These are phyloP conservation scores for Penaeus japonicus DNA, from an alignment of 1,140 invertebrate genomes.

Conservation along the genomic window DNA sequence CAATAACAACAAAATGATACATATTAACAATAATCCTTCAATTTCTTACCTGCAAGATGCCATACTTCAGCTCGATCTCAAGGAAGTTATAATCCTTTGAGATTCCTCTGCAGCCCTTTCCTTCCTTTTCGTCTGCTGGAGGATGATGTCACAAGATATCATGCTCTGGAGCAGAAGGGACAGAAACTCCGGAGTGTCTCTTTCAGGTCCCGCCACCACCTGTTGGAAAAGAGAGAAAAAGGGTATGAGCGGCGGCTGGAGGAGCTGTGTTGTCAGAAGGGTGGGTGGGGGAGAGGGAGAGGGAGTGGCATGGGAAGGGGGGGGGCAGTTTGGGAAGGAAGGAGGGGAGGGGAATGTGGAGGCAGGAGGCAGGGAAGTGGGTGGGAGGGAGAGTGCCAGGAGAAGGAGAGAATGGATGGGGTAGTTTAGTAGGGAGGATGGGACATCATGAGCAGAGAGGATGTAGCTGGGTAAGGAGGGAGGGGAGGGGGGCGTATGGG, in stretches of 20 bases:
- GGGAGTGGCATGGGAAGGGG: no score
- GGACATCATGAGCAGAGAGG: no score
- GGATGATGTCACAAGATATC: conserved; percentile 88
- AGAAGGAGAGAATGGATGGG: neutral
- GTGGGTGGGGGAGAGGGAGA: no score
- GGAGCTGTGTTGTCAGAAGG: neutral
- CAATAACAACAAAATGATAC: neutral
- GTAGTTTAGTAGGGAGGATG: no score
- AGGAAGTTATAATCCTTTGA: conserved; percentile 81
- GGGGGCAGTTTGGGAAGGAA: no score
- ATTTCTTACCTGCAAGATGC: conserved; percentile 82
- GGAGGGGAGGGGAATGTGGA: no score
- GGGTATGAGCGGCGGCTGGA: neutral
- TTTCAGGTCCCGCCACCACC: conserved; percentile 79
- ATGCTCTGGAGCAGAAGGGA: conserved; percentile 91
- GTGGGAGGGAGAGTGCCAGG: neutral
- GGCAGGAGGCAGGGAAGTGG: neutral
- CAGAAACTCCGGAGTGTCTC: conserved; percentile 86
- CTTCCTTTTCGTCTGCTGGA: conserved; percentile 63
- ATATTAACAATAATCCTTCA: no score
- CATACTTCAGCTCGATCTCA: conserved; percentile 93
- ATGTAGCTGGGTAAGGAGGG: no score
- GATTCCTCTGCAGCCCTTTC: conserved; percentile 60
- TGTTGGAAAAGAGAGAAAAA: conserved; percentile 61
- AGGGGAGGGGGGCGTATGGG: no score